phyloP scores from a whole-genome alignment of 2,888 invertebrate species.

The Tenthredo livida region DNA sequence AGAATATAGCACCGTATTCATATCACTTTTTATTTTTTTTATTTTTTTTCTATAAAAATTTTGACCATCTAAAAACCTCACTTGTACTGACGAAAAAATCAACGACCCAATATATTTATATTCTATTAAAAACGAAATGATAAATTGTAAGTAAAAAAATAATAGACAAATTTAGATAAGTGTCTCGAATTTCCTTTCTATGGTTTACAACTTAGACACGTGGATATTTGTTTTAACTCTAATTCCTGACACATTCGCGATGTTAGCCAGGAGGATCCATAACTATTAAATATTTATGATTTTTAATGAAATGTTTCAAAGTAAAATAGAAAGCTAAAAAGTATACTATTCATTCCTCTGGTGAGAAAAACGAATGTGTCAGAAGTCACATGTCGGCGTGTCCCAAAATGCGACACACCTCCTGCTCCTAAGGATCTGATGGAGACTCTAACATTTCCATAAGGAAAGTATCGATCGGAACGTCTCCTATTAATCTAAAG shows the following conservation, averaged over 20 bases:
- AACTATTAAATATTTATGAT: neutral
- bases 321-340: neutral
- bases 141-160: neutral
- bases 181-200: conserved; percentile 17
- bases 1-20: conserved; percentile 45
- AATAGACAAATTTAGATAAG: neutral
- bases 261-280: neutral
- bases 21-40: conserved; percentile 4
- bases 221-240: neutral
- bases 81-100: neutral
- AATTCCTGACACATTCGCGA: neutral
- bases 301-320: neutral
- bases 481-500: conserved; percentile 94
- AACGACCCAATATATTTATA: conserved; percentile 7
- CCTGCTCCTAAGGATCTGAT: conserved; percentile 76
- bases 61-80: conserved; percentile 5
- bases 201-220: conserved; percentile 38
- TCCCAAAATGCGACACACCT: conserved; percentile 72
- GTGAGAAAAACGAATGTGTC: conserved; percentile 33
- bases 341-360: neutral
- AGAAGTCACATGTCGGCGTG: conserved; percentile 70
- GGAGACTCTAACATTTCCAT: conserved; percentile 89
- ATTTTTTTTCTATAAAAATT: neutral
- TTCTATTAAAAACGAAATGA: conserved; percentile 1
- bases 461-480: conserved; percentile 91